Percentiles rank a stretch among this genome's conserved stretches.
Evolutionary conservation across 2,888 invertebrate species (phyloP).

Genomic region (Steinernema carpocapsae): DNA sequence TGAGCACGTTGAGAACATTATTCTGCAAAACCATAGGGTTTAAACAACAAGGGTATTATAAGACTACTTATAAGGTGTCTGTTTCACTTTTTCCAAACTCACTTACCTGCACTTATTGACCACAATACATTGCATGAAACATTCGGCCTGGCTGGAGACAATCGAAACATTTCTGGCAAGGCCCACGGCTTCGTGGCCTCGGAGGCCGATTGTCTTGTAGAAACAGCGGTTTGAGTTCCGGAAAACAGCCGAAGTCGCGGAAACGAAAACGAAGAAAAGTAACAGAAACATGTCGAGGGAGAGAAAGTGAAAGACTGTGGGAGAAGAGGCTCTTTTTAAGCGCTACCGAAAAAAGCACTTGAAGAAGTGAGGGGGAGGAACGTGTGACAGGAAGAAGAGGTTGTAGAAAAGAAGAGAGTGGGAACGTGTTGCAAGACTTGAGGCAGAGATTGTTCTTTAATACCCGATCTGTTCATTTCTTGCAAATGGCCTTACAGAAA

Average conservation of each 20-base stretch:
- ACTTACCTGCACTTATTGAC: slow-evolving; percentile 4
- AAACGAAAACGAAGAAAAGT: neutral
- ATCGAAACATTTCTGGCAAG: neutral
- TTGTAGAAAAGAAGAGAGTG: neutral
- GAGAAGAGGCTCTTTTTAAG: neutral
- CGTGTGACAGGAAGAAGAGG: neutral
- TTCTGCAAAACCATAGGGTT: no score
- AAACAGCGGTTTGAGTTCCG: slow-evolving; percentile 18
- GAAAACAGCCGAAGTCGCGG: neutral
- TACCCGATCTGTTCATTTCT: neutral
- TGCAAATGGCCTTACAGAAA: neutral
- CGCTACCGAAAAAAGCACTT: slow-evolving; percentile 20
- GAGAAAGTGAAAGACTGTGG: no score
- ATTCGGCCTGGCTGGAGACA: neutral
- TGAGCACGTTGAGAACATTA: no score
- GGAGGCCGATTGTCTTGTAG: neutral
- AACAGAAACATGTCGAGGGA: slow-evolving; percentile 1
- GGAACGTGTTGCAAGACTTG: neutral
- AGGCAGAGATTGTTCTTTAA: neutral
- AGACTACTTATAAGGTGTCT: no score
- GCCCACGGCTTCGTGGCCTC: neutral
- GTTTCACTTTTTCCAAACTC: neutral
- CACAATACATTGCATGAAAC: neutral
- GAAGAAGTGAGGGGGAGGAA: slow-evolving; percentile 13
- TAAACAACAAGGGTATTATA: no score